These are phyloP conservation scores for Ranitomeya imitator DNA, from an alignment of 2,113 vertebrate species.

Conservation along the genomic window DNA sequence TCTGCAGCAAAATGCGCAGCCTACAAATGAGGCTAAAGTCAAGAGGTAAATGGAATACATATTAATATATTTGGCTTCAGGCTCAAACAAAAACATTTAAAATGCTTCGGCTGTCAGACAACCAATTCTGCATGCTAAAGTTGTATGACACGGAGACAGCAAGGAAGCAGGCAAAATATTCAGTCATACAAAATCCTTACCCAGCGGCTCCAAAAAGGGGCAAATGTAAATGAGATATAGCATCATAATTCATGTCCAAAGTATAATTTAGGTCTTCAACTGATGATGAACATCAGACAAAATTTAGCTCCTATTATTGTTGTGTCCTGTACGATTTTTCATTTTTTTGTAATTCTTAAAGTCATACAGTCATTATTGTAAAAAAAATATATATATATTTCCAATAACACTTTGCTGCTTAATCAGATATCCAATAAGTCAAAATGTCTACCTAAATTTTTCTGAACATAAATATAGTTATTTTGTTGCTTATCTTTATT, in stretches of 20 bases:
- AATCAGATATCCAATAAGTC: neutral
- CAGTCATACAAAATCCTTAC: constrained; percentile 15
- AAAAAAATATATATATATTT: neutral
- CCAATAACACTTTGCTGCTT: neutral
- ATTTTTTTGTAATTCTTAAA: neutral
- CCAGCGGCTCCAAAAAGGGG: neutral
- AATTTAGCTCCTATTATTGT: neutral
- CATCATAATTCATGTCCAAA: neutral
- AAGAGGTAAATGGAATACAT: constrained; percentile 53
- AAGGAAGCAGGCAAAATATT: constrained; percentile 33
- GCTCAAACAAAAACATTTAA: constrained; percentile 50
- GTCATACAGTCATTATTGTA: neutral
- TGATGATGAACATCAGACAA: neutral
- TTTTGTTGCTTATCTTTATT: neutral
- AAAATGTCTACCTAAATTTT: neutral
- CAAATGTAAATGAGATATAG: neutral
- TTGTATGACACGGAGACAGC: constrained; percentile 56
- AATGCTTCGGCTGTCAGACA: constrained; percentile 44
- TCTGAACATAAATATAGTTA: neutral
- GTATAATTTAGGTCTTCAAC: neutral
- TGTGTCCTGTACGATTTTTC: neutral
- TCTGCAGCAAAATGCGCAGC: constrained; percentile 57
- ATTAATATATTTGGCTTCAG: constrained; percentile 57
- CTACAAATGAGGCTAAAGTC: constrained; percentile 44
- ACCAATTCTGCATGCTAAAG: constrained; percentile 54